phyloP scores from a whole-genome alignment of 2,113 vertebrate genomes.

The Spheniscus mendiculus region DNA sequence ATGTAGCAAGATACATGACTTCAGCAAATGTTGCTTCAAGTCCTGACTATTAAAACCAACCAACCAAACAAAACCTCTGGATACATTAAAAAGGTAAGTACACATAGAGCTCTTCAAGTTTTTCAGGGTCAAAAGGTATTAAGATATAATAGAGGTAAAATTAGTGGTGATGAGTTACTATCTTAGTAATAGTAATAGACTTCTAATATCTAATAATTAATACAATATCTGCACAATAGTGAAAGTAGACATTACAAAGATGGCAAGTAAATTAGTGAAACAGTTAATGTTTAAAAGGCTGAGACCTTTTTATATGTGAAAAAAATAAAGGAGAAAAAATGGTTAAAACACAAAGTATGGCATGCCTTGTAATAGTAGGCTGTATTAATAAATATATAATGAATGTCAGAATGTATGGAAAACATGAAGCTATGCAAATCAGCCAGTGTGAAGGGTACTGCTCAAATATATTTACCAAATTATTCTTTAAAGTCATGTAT shows the following conservation, averaged over 20 bases:
- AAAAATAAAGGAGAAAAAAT: not conserved
- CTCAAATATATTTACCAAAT: not conserved
- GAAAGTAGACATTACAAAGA: not conserved
- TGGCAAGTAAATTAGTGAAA: not conserved
- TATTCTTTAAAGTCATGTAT: not conserved
- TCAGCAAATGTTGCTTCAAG: not conserved
- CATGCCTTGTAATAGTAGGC: not conserved
- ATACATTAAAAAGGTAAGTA: not conserved
- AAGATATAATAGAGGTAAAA: not conserved
- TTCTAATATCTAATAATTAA: not conserved
- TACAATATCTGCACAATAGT: not conserved
- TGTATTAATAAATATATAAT: not conserved
- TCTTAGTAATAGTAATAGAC: not conserved
- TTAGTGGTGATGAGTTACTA: not conserved
- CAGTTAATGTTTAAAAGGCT: not conserved
- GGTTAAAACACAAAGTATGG: not conserved
- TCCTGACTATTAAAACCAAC: not conserved
- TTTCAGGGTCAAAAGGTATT: not conserved
- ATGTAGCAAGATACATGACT: not conserved
- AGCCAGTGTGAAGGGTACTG: not conserved
- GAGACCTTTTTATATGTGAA: not conserved
- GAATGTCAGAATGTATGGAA: not conserved
- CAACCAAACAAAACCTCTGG: fast-evolving
- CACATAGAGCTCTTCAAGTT: not conserved
- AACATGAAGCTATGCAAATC: not conserved